Evolutionary conservation across 2,888 invertebrate species (phyloP).

Genomic region (Lasius platythorax): DNA sequence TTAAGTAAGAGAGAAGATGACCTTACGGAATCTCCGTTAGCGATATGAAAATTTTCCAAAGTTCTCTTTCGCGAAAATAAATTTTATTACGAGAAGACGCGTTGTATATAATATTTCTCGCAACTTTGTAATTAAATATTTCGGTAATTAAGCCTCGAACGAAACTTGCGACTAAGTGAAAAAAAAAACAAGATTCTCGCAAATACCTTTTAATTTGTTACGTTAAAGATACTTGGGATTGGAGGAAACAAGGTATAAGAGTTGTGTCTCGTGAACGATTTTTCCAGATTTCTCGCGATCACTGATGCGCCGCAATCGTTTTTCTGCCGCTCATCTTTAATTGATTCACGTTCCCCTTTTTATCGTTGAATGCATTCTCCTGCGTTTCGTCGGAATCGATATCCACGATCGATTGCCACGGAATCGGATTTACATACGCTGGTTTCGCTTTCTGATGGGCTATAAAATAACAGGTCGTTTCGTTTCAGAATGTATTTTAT

Average conservation of each 20-base stretch:
- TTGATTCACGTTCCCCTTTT: conserved; percentile 45
- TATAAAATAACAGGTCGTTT: conserved; percentile 75
- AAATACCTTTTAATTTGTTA: conserved; percentile 14
- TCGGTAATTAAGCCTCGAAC: background rate
- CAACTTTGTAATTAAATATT: conserved; percentile 29
- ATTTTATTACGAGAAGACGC: background rate
- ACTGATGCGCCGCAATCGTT: conserved; percentile 64
- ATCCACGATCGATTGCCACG: conserved; percentile 88
- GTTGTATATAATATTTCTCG: background rate
- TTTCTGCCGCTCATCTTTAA: conserved; percentile 61
- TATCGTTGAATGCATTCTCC: conserved; percentile 58
- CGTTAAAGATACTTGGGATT: conserved; percentile 2
- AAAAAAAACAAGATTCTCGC: background rate
- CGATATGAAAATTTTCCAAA: conserved; percentile 12
- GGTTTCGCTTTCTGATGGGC: conserved; percentile 90
- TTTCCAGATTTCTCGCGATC: conserved; percentile 37
- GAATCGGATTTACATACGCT: conserved; percentile 89
- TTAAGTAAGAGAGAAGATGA: background rate
- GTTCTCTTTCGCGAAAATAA: background rate
- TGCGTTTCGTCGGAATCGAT: conserved; percentile 64
- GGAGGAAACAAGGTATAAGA: background rate
- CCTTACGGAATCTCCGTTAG: background rate
- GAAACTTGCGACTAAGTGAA: background rate
- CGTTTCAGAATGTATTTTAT: background rate
- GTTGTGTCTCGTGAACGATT: background rate